Evolutionary conservation across 2,888 invertebrate species (phyloP).

Genomic region (Barypeithes pellucidus): DNA sequence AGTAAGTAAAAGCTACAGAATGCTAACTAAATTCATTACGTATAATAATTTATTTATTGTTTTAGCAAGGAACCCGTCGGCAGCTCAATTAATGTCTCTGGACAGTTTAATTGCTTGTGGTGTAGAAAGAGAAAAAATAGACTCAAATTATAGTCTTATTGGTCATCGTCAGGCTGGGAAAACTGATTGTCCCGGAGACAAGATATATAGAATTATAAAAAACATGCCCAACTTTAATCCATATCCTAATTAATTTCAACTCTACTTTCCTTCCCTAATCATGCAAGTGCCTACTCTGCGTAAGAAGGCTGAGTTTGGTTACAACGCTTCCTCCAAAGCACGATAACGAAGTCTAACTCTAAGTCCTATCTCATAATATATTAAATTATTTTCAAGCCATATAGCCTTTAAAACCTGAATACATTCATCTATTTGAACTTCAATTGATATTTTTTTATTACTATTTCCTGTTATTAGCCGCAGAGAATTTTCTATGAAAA

Average conservation of each 20-base stretch:
- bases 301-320: no score
- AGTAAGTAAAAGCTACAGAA: conserved; percentile 63
- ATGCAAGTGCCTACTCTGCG: no score
- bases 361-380: no score
- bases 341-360: no score
- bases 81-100: conserved; percentile 55
- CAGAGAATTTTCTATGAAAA: no score
- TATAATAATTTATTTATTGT: conserved; percentile 13
- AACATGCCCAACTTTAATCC: conserved; percentile 51
- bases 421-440: no score
- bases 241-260: conserved; percentile 2
- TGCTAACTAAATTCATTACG: neutral
- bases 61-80: conserved; percentile 55
- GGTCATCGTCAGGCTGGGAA: conserved; percentile 59
- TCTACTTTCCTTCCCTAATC: no score
- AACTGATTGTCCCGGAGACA: conserved; percentile 60
- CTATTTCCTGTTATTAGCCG: no score
- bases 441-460: no score
- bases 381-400: no score
- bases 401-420: no score
- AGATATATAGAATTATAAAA: conserved; percentile 56
- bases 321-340: no score
- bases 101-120: conserved; percentile 58
- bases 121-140: conserved; percentile 51
- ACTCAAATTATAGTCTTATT: conserved; percentile 56